Base-by-base conservation (phyloP, 2,797 vertebrate genomes). In the Otolemur crassicaudatus region DNA sequence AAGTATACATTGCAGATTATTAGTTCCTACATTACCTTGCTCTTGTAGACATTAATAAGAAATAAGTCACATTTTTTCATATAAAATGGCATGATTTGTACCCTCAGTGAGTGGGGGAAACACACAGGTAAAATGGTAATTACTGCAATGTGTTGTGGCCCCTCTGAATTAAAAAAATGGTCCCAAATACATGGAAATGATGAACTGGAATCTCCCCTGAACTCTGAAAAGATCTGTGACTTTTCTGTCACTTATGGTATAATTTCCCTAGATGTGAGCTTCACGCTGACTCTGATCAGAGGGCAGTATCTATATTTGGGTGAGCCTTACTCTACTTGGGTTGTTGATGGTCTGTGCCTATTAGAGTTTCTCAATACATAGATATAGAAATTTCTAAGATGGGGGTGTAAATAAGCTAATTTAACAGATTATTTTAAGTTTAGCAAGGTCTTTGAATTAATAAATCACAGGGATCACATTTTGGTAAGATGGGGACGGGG, bases 351-450 rank as follows among this genome's bases (percentile, higher is more conserved):
- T 3, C n/a, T 84, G 27, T 81, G 27, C 85, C 10, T 86, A 7
- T 85, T 40, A 80, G 17, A 69, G n/a, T 40, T 90, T 67, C n/a
- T n/a, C 17, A 58, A 14, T 80, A 46, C 27, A 53, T 27, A 80
- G 75, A 31, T 58, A 87, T 17, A 63, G 34, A 67, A 0, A 43
- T 90, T 93, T 87, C 27, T 81, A 34, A 92, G 7, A 40, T 63
- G 25, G 37, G 25, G 37, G 6, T 76, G 12, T 67, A 63, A 87
- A 83, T 72, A 90, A 91, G 61, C 22, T 49, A 87, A n/a, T 20
- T 67, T n/a, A 91, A 85, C 46, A 88, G 20, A 67, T 91, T 65
- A 60, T 83, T 84, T 84, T 80, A 76, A 43, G 19, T 79, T 87
- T 14, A 89, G 8, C 19, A 85, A 94, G 14, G 12, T 16, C 29